Base-by-base conservation (phyloP, 2,797 vertebrate species). In the Parambassis ranga region DNA sequence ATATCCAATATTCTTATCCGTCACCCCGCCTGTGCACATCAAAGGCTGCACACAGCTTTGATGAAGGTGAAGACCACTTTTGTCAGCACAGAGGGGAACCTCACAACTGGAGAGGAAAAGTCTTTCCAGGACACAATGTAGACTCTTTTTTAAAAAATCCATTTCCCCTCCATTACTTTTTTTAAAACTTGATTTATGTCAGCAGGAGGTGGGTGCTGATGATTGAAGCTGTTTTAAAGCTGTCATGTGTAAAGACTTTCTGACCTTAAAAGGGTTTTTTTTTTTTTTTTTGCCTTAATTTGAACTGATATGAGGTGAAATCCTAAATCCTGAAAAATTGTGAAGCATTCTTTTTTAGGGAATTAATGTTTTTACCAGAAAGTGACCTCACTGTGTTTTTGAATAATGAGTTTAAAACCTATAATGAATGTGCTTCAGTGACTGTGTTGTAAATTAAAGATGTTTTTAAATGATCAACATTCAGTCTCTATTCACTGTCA, bases 31-130 rank as follows among this genome's bases (percentile, higher is more conserved):
- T 75, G 75, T 43, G 64, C 73, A 76, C 77, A 68, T 82, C 63
- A 79, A 75, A 85, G 60, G 47, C 32, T 6, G 14, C 1, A 44
- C 10, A 16, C 11, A 1, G 27, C 76, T 79, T 75, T 79, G 75
- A 81, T 62, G 57, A 36, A 80, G 73, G 71, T 79, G 69, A 78
- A 65, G 71, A 78, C 47, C 38, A 64, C 55, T 71, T 60, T 74
- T 77, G 60, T 75, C 63, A 39, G 58, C 55, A 13, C 16, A 50
- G 33, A 50, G 20, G 47, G 35, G 41, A 43, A 59, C 46, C 35
- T 60, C 11, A 3, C 27, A 31, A 31, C 59, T 8, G 48, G 57
- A 74, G 35, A 47, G 32, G 5, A 37, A 15, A 36, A 33, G 62
- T 58, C 46, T 50, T 57, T 75, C 39, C 37, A 66, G 58, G 48